Conservation (phyloP, 2,797 vertebrate species). For the Odontamblyopus lacepedii region DNA sequence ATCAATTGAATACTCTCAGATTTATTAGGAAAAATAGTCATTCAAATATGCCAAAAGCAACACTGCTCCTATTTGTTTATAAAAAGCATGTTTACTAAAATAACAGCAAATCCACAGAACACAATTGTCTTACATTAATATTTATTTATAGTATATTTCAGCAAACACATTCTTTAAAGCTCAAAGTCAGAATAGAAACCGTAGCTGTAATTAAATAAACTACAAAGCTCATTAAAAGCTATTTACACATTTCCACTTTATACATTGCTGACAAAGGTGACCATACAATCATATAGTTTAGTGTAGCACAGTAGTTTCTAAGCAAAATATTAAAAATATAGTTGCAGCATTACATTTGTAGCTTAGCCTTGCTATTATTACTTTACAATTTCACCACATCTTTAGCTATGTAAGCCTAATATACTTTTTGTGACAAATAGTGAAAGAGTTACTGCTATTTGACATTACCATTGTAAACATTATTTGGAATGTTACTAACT, state of each 20-base stretch:
- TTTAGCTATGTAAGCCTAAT: neutral
- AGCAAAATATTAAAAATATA: conserved; percentile 65
- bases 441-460: conserved; percentile 8
- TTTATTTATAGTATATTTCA: conserved; percentile 63
- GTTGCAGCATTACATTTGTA: conserved; percentile 44
- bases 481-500: conserved; percentile 54
- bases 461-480: conserved; percentile 55
- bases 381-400: conserved; percentile 48
- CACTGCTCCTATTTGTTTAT: neutral
- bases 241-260: conserved; percentile 60
- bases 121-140: conserved; percentile 15
- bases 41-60: too few species aligned
- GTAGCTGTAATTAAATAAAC: conserved; percentile 54
- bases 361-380: conserved; percentile 44
- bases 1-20: too few species aligned
- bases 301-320: conserved; percentile 58
- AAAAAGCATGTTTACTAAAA: neutral
- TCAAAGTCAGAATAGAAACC: conserved; percentile 48
- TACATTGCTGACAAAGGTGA: conserved; percentile 49
- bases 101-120: neutral
- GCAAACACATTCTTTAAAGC: conserved; percentile 57
- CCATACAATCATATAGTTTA: conserved; percentile 28
- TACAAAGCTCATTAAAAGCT: conserved; percentile 55
- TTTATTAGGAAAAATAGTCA: too few species aligned
- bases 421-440: neutral